phyloP scores from a whole-genome alignment of 2,888 invertebrate genomes.

The Noctua janthina region DNA sequence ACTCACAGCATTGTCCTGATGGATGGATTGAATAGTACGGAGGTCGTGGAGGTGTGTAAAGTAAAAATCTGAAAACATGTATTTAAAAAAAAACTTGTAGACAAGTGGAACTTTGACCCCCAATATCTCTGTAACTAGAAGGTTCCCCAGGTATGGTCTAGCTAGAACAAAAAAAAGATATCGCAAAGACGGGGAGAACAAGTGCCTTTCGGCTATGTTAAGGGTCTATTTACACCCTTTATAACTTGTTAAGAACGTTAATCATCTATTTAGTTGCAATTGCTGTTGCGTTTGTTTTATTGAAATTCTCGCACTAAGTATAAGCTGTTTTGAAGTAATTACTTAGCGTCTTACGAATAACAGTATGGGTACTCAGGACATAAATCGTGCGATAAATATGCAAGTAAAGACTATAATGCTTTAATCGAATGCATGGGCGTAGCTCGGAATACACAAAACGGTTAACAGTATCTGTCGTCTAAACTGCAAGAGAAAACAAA shows the following conservation, averaged over 20 bases:
- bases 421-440: slow-evolving; percentile 54
- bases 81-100: too few species aligned
- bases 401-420: slow-evolving; percentile 44
- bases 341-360: slow-evolving; percentile 26
- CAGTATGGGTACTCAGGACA: slow-evolving; percentile 21
- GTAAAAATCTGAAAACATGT: too few species aligned
- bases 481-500: slow-evolving; percentile 19
- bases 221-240: too few species aligned
- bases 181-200: too few species aligned
- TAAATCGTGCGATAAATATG: slow-evolving; percentile 56
- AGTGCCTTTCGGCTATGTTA: too few species aligned
- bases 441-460: slow-evolving; percentile 44
- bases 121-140: too few species aligned
- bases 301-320: slow-evolving; percentile 29
- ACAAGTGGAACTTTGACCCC: too few species aligned
- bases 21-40: too few species aligned
- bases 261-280: slow-evolving; percentile 35
- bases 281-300: slow-evolving; percentile 26
- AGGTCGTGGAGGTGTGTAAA: too few species aligned
- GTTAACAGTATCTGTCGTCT: slow-evolving; percentile 23
- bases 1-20: too few species aligned
- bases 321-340: slow-evolving; percentile 47
- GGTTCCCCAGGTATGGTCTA: too few species aligned
- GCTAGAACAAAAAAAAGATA: too few species aligned
- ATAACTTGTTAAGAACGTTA: slow-evolving; percentile 4